Evolutionary conservation across 2,888 invertebrate species (phyloP).

Genomic region (Chrysolina oricalcia): DNA sequence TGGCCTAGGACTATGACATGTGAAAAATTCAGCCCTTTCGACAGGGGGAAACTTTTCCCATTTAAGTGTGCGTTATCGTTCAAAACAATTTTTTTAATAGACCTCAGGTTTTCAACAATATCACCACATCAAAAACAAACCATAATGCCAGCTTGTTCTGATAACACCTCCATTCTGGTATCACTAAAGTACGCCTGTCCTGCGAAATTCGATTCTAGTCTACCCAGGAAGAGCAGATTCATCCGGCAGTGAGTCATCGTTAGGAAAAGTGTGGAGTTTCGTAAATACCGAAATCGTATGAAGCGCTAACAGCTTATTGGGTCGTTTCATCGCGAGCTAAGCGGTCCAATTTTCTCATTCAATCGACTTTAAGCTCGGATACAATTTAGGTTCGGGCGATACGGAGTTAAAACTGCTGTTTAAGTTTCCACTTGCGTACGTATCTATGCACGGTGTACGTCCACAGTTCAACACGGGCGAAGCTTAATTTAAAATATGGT

Average conservation of each 20-base stretch:
- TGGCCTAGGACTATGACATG: too few relatives aligned
- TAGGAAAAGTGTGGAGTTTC: slow-evolving; percentile 29
- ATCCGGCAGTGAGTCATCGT: neutral
- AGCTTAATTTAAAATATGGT: slow-evolving; percentile 57
- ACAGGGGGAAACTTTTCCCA: too few relatives aligned
- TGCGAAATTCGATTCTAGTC: neutral
- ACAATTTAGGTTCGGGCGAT: slow-evolving; percentile 66
- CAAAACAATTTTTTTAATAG: too few relatives aligned
- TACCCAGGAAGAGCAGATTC: neutral
- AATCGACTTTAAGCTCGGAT: slow-evolving; percentile 65
- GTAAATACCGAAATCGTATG: slow-evolving; percentile 57
- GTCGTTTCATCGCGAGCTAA: slow-evolving; percentile 63
- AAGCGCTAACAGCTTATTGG: slow-evolving; percentile 66
- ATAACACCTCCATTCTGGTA: neutral
- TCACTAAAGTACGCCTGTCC: neutral
- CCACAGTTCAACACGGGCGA: slow-evolving; percentile 10
- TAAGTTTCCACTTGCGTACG: slow-evolving; percentile 57
- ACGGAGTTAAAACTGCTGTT: slow-evolving; percentile 63
- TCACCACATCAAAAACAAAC: too few relatives aligned
- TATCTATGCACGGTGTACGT: slow-evolving; percentile 49
- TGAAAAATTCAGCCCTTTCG: too few relatives aligned
- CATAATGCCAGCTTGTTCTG: neutral
- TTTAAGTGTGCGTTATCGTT: too few relatives aligned
- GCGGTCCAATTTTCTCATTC: slow-evolving; percentile 68
- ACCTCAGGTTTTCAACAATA: too few relatives aligned